phyloP scores from a whole-genome alignment of 2,888 invertebrate genomes.

The Galeopsomyia nigrocyanea region DNA sequence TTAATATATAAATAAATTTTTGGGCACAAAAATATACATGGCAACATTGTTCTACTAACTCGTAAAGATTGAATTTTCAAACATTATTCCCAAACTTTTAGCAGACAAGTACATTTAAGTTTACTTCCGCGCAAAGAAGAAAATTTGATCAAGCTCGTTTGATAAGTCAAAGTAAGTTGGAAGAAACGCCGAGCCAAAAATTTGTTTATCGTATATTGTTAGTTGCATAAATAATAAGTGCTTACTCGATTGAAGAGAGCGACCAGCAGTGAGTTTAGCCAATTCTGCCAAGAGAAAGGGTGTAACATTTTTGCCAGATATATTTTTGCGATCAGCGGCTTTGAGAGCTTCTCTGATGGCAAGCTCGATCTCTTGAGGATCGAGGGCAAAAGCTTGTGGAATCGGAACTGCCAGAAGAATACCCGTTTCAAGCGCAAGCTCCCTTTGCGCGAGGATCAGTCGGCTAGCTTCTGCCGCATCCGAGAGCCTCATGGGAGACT shows the following conservation, averaged over 20 bases:
- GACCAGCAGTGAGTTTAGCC: constrained; percentile 83
- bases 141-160: too few relatives aligned
- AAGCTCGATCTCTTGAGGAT: constrained; percentile 73
- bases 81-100: too few relatives aligned
- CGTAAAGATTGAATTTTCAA: too few relatives aligned
- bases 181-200: too few relatives aligned
- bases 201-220: too few relatives aligned
- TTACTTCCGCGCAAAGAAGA: too few relatives aligned
- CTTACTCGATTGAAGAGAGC: constrained; percentile 89
- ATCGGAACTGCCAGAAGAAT: constrained; percentile 93
- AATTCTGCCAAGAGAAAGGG: constrained; percentile 90
- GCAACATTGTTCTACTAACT: too few relatives aligned
- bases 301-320: constrained; percentile 90
- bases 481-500: constrained; percentile 79
- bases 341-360: constrained; percentile 80
- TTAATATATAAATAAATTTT: too few relatives aligned
- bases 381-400: constrained; percentile 78
- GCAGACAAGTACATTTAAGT: too few relatives aligned
- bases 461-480: constrained; percentile 79
- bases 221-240: constrained; percentile 62
- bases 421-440: constrained; percentile 77
- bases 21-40: too few relatives aligned
- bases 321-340: constrained; percentile 73
- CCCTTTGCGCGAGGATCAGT: constrained; percentile 74
- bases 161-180: too few relatives aligned